Base-by-base conservation (phyloP, 1,140 invertebrate species). In the Liolophura sinensis region DNA sequence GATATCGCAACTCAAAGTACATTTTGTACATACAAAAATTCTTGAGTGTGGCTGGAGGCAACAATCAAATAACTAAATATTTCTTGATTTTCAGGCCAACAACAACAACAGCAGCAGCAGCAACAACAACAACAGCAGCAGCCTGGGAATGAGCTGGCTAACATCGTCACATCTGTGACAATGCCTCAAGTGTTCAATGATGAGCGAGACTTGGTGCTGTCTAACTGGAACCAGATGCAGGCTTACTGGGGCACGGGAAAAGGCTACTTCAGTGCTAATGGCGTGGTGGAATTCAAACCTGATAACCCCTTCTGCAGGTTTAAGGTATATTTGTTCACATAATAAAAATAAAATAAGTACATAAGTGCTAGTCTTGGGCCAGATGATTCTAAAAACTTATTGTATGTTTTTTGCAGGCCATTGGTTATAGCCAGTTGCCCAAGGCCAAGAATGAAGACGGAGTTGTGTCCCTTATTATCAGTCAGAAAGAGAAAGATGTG, bases 171-270 rank as follows among this genome's bases (percentile, higher is more conserved):
- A 65, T 91, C 93, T 0, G 90, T 96, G 15, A 91, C 92, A 25
- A 90, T 92, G 75, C 94, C 93, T 55, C 90, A 91, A 59, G 89
- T 97, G 24, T 97, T 93, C 84, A 93, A 93, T 47, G 95, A 97
- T 84, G 95, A 98, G 76, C 86, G 95, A 49, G 96, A 98, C 81
- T 90, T 91, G 67, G 92, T 95, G 46, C 87, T 98, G 49, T 93
- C 93, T 1, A 93, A 93, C 80, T 97, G 94, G 92, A 98, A 98
- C 80, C 90, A 95, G 65, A 84, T 98, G 51, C 95, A 97, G 84
- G 94, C 95, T 1, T 90, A 92, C 71, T 97, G 95, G 95, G 96
- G 96, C 1, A 89, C 88, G 62, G 93, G 93, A 74, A 89, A 89
- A 84, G 89, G 87, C 61, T 80, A 71, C 65, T 83, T 69, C 62